A percentile compares a stretch with the other conserved stretches of the same genome.
Conservation (phyloP, 2,888 invertebrate species). For the Melanostoma scalare region DNA sequence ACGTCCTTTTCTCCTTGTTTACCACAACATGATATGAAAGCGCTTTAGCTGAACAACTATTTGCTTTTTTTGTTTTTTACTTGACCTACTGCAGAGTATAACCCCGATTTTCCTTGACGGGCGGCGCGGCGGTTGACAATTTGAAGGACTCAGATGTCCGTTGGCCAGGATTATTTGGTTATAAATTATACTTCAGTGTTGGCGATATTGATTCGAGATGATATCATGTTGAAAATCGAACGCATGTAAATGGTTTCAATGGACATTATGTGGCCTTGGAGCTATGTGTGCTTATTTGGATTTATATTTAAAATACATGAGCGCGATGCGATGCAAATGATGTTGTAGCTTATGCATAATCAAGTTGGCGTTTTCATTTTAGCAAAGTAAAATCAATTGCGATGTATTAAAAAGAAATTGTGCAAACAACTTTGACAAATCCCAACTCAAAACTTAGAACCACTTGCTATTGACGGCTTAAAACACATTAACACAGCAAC, state of each 20-base stretch:
- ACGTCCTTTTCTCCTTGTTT: not conserved
- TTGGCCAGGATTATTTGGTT: not conserved
- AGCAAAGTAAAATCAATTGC: too few relatives aligned
- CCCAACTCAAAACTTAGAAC: too few relatives aligned
- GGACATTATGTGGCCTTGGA: not conserved
- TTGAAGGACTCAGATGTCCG: slow-evolving; percentile 17
- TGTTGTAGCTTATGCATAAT: too few relatives aligned
- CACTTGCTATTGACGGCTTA: too few relatives aligned
- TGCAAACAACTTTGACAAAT: too few relatives aligned
- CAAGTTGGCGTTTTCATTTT: too few relatives aligned
- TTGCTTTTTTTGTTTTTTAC: not conserved
- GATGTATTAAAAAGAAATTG: too few relatives aligned
- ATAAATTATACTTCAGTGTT: not conserved
- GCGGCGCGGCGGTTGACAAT: slow-evolving; percentile 5
- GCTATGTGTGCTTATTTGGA: not conserved
- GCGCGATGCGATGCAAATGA: too few relatives aligned
- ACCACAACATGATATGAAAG: slow-evolving; percentile 2
- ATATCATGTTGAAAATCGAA: not conserved
- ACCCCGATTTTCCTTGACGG: not conserved
- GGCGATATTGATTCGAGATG: not conserved
- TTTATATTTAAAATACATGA: too few relatives aligned
- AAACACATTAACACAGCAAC: too few relatives aligned
- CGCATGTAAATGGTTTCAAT: not conserved
- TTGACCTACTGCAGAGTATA: not conserved
- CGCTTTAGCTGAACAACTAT: slow-evolving; percentile 7